Conservation (phyloP, 2,113 vertebrate genomes). For the Hyperopisus bebe region DNA sequence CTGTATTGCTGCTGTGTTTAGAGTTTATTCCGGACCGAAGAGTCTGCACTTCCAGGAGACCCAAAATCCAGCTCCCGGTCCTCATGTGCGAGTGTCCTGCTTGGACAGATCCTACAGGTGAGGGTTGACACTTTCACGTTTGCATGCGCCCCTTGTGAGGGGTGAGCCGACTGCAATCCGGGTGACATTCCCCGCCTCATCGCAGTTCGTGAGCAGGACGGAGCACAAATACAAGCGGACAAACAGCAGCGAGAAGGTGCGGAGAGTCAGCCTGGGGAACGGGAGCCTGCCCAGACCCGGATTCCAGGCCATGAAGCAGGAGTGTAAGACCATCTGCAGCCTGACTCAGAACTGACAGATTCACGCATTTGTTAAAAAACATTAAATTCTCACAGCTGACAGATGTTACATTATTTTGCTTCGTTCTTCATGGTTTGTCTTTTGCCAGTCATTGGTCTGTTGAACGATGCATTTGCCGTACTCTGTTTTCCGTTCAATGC, state of each 20-base stretch:
- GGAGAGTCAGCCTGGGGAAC: slow-evolving; percentile 71
- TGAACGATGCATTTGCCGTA: not conserved
- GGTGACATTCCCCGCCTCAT: not conserved
- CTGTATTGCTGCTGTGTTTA: slow-evolving; percentile 33
- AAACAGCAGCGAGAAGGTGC: slow-evolving; percentile 89
- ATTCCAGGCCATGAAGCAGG: slow-evolving; percentile 66
- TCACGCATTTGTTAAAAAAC: not conserved
- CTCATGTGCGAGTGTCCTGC: slow-evolving; percentile 83
- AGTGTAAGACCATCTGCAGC: slow-evolving; percentile 60
- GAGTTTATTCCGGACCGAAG: slow-evolving; percentile 77
- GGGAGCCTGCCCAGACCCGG: slow-evolving; percentile 62
- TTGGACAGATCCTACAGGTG: slow-evolving; percentile 93
- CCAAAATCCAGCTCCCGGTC: slow-evolving; percentile 77
- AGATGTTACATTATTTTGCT: not conserved
- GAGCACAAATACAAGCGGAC: slow-evolving; percentile 95
- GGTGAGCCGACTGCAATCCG: not conserved
- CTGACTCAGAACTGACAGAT: not conserved
- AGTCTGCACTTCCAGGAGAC: slow-evolving; percentile 55
- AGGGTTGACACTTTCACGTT: not conserved
- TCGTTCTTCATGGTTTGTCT: not conserved
- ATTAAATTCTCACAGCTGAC: slow-evolving; percentile 64
- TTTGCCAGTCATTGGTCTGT: not conserved
- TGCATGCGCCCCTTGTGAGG: not conserved
- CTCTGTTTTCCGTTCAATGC: slow-evolving; percentile 49
- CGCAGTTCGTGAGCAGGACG: slow-evolving; percentile 82